A percentile compares a stretch with the other conserved stretches of the same genome.
These are phyloP conservation scores for Rhagologus leucostigma DNA, from an alignment of 2,113 vertebrate species.

Conservation along the genomic window DNA sequence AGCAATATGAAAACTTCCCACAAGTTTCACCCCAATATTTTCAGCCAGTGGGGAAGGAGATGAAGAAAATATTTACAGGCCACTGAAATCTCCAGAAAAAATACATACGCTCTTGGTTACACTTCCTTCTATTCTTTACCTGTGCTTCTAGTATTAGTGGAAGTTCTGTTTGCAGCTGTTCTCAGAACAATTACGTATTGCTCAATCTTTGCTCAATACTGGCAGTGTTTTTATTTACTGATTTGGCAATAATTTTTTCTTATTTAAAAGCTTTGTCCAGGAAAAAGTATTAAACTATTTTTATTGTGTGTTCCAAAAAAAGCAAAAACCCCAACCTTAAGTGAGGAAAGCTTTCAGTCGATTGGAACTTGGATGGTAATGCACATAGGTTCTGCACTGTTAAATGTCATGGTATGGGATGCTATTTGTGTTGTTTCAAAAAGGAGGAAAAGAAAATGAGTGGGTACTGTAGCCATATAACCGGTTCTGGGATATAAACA, in stretches of 20 bases:
- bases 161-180: background rate
- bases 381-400: background rate
- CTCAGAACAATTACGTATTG: background rate
- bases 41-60: background rate
- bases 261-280: background rate
- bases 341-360: background rate
- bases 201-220: background rate
- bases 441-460: background rate
- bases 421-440: background rate
- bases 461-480: background rate
- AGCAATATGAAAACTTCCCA: background rate
- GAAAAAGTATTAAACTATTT: background rate
- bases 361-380: background rate
- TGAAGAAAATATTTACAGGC: background rate
- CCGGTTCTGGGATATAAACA: background rate
- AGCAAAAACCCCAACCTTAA: fast-evolving
- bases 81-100: background rate
- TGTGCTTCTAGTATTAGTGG: background rate
- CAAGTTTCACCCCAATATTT: background rate
- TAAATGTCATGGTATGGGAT: fast-evolving
- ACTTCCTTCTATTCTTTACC: background rate
- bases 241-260: background rate
- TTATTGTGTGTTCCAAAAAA: background rate
- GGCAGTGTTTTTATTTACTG: background rate
- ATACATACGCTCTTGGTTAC: background rate